Percentiles rank a stretch among this genome's conserved stretches.
These are phyloP conservation scores for Sylvia borin DNA, from an alignment of 2,797 vertebrate species.

Conservation along the genomic window DNA sequence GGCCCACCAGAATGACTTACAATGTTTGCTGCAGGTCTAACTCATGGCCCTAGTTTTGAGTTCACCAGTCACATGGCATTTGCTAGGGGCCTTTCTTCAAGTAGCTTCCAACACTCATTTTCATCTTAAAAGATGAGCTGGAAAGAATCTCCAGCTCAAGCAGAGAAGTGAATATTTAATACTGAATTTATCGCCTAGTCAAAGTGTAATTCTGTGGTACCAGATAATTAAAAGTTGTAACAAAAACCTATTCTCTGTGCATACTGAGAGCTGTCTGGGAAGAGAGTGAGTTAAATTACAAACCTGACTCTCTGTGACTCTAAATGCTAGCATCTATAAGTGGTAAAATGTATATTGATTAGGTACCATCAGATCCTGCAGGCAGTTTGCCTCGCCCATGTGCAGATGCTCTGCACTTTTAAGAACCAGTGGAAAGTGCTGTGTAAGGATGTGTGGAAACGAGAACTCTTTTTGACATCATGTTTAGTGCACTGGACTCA, in stretches of 20 bases:
- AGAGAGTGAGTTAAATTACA: slow-evolving; percentile 9
- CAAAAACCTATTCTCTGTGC: background rate
- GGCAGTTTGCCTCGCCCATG: slow-evolving; percentile 31
- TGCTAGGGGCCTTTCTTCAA: background rate
- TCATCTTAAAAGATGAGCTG: background rate
- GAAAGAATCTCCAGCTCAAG: background rate
- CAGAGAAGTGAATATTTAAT: background rate
- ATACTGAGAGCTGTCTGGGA: background rate
- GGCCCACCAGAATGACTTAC: background rate
- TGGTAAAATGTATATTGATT: slow-evolving; percentile 54
- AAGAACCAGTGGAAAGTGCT: slow-evolving; percentile 40
- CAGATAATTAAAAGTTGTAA: background rate
- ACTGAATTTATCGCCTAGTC: background rate
- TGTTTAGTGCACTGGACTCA: background rate
- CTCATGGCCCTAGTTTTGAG: background rate
- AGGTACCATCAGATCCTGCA: slow-evolving; percentile 28
- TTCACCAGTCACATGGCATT: background rate
- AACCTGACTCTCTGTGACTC: background rate
- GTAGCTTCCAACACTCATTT: background rate
- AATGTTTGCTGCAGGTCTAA: background rate
- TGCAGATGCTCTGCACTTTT: slow-evolving; percentile 41
- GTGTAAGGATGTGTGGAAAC: slow-evolving; percentile 18
- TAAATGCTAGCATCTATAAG: background rate
- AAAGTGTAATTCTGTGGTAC: background rate
- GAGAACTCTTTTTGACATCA: background rate